These are phyloP conservation scores for Heliopora coerulea DNA, from an alignment of 92 coral and sea anemone genomes.

Conservation along the genomic window DNA sequence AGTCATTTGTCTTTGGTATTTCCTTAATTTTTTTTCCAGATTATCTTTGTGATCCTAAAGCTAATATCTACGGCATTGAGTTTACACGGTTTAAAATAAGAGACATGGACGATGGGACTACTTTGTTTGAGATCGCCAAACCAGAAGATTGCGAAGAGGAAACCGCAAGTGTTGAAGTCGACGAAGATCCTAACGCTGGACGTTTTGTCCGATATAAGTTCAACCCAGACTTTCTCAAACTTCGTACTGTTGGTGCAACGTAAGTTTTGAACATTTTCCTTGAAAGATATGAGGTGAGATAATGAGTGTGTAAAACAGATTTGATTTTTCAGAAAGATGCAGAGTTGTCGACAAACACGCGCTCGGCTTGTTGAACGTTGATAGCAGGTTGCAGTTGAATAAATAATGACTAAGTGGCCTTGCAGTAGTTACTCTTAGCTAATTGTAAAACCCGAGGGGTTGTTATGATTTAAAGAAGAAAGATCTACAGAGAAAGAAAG, in stretches of 20 bases:
- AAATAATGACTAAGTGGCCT: too few relatives aligned
- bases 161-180: conserved; percentile 51
- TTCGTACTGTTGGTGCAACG: conserved; percentile 98
- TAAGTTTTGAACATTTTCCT: conserved; percentile 50
- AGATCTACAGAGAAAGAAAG: background rate
- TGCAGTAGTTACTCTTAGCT: too few relatives aligned
- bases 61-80: conserved; percentile 91
- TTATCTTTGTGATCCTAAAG: conserved; percentile 88
- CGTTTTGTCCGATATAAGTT: conserved; percentile 98
- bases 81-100: conserved; percentile 96
- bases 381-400: too few relatives aligned
- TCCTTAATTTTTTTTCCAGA: conserved; percentile 57
- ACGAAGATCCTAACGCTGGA: conserved; percentile 97
- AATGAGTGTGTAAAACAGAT: too few relatives aligned
- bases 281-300: background rate
- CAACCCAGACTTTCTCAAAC: conserved; percentile 80
- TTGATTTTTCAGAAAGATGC: too few relatives aligned
- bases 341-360: too few relatives aligned
- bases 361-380: too few relatives aligned
- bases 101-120: conserved; percentile 87
- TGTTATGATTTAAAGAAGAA: too few relatives aligned
- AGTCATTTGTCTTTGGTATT: background rate
- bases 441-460: background rate
- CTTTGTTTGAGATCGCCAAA: conserved; percentile 94
- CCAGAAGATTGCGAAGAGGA: conserved; percentile 93